phyloP scores from a whole-genome alignment of 2,113 vertebrate genomes.

The Apus apus region DNA sequence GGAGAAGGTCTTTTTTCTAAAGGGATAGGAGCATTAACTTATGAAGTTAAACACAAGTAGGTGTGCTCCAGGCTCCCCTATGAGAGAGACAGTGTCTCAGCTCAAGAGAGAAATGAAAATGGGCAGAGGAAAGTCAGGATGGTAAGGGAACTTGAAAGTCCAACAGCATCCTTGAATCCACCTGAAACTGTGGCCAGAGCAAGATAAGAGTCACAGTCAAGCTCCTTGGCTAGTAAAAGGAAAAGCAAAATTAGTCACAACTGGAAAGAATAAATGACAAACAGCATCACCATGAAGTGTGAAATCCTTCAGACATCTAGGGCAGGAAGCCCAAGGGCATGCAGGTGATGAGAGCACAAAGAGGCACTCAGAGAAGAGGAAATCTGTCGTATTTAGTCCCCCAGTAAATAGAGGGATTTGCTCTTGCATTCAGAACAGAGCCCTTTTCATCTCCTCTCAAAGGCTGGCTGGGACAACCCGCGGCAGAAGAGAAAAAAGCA shows the following conservation, averaged over 20 bases:
- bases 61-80: background rate
- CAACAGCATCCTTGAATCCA: background rate
- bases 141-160: background rate
- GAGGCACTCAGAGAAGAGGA: constrained; percentile 13
- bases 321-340: background rate
- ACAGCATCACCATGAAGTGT: background rate
- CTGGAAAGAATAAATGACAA: background rate
- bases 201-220: background rate
- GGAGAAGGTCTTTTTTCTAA: background rate
- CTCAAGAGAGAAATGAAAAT: background rate
- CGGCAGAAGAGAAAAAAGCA: constrained; percentile 23
- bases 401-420: constrained; percentile 2
- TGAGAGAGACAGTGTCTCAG: background rate
- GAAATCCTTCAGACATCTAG: background rate
- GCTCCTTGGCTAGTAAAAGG: background rate
- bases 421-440: background rate
- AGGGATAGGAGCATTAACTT: background rate
- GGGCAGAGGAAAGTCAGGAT: background rate
- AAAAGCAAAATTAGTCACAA: background rate
- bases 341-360: constrained; percentile 37
- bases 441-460: constrained; percentile 40
- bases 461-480: background rate
- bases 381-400: background rate
- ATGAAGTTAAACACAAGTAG: background rate
- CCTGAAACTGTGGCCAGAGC: background rate